phyloP scores from a whole-genome alignment of 2,797 vertebrate genomes.

The Manis crassicaudata region DNA sequence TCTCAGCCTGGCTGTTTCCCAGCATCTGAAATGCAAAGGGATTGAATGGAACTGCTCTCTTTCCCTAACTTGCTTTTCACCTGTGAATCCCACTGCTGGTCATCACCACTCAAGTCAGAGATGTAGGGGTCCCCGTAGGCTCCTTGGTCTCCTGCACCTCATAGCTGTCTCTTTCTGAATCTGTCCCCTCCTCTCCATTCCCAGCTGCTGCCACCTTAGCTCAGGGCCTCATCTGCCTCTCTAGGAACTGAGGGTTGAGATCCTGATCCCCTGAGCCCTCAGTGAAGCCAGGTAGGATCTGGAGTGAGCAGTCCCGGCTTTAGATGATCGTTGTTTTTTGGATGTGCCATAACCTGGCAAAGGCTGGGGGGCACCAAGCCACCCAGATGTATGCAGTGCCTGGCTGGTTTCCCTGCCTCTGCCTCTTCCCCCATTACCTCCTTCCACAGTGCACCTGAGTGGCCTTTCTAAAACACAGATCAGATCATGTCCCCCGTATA shows the following conservation, averaged over 20 bases:
- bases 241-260: neutral
- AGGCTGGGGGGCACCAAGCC: neutral
- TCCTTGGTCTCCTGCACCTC: neutral
- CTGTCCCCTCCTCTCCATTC: neutral
- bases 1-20: neutral
- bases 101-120: neutral
- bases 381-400: neutral
- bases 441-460: neutral
- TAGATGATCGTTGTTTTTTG: rapidly evolving
- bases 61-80: neutral
- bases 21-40: neutral
- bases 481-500: neutral
- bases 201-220: neutral
- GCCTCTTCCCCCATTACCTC: neutral
- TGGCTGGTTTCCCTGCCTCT: neutral
- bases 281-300: neutral
- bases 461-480: neutral
- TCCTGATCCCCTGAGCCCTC: too few relatives aligned
- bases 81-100: neutral
- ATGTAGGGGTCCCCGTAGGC: neutral
- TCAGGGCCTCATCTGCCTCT: neutral
- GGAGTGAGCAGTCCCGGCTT: neutral
- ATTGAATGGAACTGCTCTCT: neutral
- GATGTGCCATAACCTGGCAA: neutral
- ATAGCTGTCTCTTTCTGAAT: neutral